phyloP scores from a whole-genome alignment of 1,140 invertebrate species.

The Halotydeus destructor region DNA sequence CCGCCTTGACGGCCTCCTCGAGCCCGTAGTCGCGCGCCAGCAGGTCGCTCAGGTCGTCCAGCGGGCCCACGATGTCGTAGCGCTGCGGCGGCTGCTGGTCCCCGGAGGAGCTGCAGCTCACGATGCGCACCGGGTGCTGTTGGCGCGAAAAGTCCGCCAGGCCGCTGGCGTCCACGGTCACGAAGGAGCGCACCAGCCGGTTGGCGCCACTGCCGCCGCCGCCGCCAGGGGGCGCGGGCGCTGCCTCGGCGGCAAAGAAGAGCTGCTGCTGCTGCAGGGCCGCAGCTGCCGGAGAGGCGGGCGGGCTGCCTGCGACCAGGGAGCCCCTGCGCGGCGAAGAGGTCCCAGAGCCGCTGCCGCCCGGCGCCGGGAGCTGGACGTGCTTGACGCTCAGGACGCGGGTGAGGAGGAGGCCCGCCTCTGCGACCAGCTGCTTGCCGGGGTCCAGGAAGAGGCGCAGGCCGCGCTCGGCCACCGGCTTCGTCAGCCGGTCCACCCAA shows the following conservation, averaged over 20 bases:
- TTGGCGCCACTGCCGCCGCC: too few relatives aligned
- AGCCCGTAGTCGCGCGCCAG: slow-evolving; percentile 24
- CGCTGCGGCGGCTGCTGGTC: too few relatives aligned
- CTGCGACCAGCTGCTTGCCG: slow-evolving; percentile 25
- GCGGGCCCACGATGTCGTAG: slow-evolving; percentile 29
- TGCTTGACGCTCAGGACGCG: slow-evolving; percentile 21
- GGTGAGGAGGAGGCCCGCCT: slow-evolving; percentile 25
- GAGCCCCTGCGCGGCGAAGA: slow-evolving; percentile 6
- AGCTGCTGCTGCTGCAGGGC: too few relatives aligned
- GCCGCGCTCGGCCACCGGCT: slow-evolving; percentile 15
- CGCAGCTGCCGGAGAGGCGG: too few relatives aligned
- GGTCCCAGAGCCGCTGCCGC: background rate
- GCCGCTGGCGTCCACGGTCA: too few relatives aligned
- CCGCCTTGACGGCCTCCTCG: slow-evolving; percentile 17
- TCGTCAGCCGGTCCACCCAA: slow-evolving; percentile 14
- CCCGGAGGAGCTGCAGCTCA: too few relatives aligned
- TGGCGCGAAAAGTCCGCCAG: too few relatives aligned
- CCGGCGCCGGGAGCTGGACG: background rate
- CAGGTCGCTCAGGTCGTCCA: slow-evolving; percentile 29
- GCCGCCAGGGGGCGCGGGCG: too few relatives aligned
- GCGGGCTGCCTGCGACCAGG: too few relatives aligned
- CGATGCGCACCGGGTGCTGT: too few relatives aligned
- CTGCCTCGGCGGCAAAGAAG: too few relatives aligned
- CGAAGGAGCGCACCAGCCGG: too few relatives aligned
- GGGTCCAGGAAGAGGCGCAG: slow-evolving; percentile 25